Conservation (phyloP, 2,113 vertebrate species). For the Dendrocopos noguchii region DNA sequence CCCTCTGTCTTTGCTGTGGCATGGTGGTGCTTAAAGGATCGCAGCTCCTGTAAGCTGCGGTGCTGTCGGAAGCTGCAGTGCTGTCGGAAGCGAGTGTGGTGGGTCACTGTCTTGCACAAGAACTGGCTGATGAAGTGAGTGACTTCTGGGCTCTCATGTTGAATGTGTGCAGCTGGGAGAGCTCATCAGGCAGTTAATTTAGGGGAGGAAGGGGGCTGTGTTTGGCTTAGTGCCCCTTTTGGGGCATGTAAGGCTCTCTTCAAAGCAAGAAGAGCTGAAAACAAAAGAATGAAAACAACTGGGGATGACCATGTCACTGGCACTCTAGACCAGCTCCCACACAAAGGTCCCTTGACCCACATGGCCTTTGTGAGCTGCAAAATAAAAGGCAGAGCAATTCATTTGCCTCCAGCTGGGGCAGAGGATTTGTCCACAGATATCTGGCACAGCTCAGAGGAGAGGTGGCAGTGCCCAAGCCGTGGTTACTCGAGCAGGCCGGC, state of each 20-base stretch:
- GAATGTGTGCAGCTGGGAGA: not conserved
- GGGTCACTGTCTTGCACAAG: not conserved
- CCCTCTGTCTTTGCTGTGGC: not conserved
- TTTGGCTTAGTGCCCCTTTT: not conserved
- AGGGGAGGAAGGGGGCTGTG: not conserved
- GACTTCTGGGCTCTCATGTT: not conserved
- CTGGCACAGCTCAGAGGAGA: not conserved
- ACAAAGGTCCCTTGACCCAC: not conserved
- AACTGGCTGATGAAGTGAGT: not conserved
- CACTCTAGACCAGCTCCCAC: not conserved
- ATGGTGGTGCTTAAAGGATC: not conserved
- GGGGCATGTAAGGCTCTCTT: not conserved
- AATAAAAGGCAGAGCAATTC: not conserved
- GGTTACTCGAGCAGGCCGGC: not conserved
- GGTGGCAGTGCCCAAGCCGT: not conserved
- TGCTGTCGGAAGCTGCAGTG: not conserved
- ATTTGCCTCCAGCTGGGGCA: not conserved
- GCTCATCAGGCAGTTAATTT: not conserved
- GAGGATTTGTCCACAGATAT: not conserved
- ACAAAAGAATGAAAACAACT: not conserved
- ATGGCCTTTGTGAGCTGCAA: not conserved
- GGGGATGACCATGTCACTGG: not conserved
- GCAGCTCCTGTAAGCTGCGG: not conserved
- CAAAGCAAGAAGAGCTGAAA: not conserved
- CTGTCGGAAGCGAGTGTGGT: rapidly evolving